Conservation (phyloP, 2,797 vertebrate genomes). For the Myotis findleyi region DNA sequence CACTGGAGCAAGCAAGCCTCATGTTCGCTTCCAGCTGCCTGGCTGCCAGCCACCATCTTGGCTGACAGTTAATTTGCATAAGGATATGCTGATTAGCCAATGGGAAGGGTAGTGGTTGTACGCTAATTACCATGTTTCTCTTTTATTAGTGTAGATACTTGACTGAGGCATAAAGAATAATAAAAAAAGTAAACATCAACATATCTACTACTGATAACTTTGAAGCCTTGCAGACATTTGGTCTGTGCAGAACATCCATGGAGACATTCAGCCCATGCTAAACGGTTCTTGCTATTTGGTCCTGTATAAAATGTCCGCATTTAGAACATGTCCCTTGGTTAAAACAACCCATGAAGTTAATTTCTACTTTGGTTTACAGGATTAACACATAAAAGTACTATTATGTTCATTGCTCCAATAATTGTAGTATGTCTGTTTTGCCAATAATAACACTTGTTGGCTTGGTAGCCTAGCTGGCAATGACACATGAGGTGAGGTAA, state of each 20-base stretch:
- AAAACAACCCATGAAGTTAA: background rate
- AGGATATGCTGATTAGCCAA: too few species aligned
- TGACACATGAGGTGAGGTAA: background rate
- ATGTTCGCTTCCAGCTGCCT: too few species aligned
- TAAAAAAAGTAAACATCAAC: background rate
- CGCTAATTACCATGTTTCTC: too few species aligned
- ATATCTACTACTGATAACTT: background rate
- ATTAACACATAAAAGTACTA: background rate
- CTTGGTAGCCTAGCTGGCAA: background rate
- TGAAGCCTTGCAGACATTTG: background rate
- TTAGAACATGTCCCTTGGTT: background rate
- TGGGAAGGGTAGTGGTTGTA: too few species aligned
- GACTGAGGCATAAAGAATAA: background rate
- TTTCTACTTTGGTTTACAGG: background rate
- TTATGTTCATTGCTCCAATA: background rate
- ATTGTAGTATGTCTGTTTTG: background rate
- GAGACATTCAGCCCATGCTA: background rate
- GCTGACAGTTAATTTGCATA: too few species aligned
- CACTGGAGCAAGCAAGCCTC: too few species aligned
- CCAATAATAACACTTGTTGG: background rate
- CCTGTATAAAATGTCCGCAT: background rate
- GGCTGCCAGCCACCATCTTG: too few species aligned
- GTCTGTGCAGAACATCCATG: background rate
- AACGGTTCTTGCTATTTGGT: background rate
- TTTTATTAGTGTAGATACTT: background rate